Conservation (phyloP, 2,113 vertebrate genomes). For the Mus musculus region DNA sequence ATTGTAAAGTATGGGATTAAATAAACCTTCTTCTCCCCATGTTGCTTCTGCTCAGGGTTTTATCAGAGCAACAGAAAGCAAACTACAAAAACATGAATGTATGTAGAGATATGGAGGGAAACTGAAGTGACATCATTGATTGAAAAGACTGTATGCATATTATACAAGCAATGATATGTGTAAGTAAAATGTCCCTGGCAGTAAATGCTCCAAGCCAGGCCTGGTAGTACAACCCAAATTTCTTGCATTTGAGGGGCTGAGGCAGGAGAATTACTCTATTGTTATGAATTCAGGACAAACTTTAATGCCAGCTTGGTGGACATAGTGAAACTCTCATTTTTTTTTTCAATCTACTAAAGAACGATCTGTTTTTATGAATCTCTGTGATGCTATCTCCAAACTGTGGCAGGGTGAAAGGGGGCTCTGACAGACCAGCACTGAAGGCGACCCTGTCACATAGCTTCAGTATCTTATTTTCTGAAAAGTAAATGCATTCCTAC, state of each 20-base stretch:
- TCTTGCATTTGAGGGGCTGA: background rate
- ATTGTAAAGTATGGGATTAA: background rate
- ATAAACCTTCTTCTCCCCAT: background rate
- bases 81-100: background rate
- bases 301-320: background rate
- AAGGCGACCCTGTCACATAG: background rate
- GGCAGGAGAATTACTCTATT: background rate
- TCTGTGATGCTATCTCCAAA: background rate
- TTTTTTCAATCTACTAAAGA: background rate
- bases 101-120: background rate
- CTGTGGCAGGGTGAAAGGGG: background rate
- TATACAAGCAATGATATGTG: background rate
- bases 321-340: background rate
- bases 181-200: background rate
- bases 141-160: background rate
- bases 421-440: background rate
- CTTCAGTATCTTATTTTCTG: background rate
- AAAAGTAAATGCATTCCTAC: background rate
- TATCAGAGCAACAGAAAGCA: background rate
- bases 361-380: background rate
- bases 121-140: background rate
- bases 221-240: background rate
- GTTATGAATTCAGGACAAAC: background rate
- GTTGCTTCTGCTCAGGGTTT: background rate
- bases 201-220: background rate